Base-by-base conservation (phyloP, 2,113 vertebrate species). In the Parus major region DNA sequence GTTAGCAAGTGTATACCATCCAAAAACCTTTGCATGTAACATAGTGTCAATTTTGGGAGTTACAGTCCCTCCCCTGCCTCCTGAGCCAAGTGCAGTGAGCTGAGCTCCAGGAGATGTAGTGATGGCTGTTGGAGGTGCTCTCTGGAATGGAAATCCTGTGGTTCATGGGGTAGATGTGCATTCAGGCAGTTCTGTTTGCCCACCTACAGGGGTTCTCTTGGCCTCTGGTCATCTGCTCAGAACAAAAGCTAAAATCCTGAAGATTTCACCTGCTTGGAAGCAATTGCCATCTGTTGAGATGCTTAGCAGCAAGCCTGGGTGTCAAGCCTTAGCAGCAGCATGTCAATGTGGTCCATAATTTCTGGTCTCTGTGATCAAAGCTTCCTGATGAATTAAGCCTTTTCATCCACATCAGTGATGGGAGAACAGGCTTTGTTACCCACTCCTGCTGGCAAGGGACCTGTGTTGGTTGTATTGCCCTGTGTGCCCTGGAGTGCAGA, bases 131-230 rank as follows among this genome's bases (percentile, higher is more conserved):
- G 65, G 81, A 69, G 28, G 20, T 56, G 28, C 25, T 63, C 42
- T 66, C 39, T 68, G 63, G 41, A 52, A 10, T 0, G 2, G 7
- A 17, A 46, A 24, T 36, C 19, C 63, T 44, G 46, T 42, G 69
- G 16, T 33, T 60, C 13, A 1, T 23, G 19, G 52, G 3, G 50
- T 64, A 39, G 35, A 29, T 52, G 5, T 53, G 27, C 15, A 33
- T 56, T 93, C 24, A 70, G 10, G 20, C 47, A 41, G 35, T 47
- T 47, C 66, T 88, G 23, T 65, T 64, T 60, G 10, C 15, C 66
- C 22, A 18, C 15, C 8, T n/a, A 3, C 20, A 42, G 41, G 42
- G 17, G 1, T 70, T 87, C 17, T 15, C 0, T 0, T 3, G 2
- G 7, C 11, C 50, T 75, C 22, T 47, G 39, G 52, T 82, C 31